phyloP scores from a whole-genome alignment of 2,113 vertebrate genomes.

The Oryzias celebensis region DNA sequence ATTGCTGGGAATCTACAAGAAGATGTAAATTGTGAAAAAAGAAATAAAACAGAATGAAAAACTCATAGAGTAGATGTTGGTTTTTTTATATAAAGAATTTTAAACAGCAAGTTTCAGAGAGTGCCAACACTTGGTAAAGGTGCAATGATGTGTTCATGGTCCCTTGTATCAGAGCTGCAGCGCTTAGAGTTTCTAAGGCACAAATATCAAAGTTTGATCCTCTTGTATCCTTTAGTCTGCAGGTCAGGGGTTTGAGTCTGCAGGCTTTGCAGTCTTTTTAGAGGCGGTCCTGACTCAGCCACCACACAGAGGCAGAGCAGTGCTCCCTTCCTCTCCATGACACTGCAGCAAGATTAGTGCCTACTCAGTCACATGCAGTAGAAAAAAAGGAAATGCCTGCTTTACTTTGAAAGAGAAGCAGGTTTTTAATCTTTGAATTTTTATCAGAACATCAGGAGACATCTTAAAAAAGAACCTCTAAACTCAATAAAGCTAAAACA shows the following conservation, averaged over 20 bases:
- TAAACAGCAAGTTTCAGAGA: too few relatives aligned
- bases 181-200: too few relatives aligned
- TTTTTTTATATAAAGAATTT: too few relatives aligned
- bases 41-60: too few relatives aligned
- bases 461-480: neutral
- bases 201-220: too few relatives aligned
- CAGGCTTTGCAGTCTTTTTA: constrained; percentile 24
- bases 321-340: constrained; percentile 13
- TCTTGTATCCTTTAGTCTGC: neutral
- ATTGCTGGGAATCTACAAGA: too few relatives aligned
- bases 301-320: constrained; percentile 8
- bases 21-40: too few relatives aligned
- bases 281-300: constrained; percentile 36
- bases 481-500: neutral
- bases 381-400: constrained; percentile 25
- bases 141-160: too few relatives aligned
- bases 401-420: constrained; percentile 7
- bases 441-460: neutral
- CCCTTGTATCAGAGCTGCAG: too few relatives aligned
- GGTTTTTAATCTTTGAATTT: constrained; percentile 28
- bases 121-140: too few relatives aligned
- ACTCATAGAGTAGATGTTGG: too few relatives aligned
- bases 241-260: constrained; percentile 14
- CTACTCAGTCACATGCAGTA: constrained; percentile 6
- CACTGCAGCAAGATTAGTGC: constrained; percentile 24